Base-by-base conservation (phyloP, 2,797 vertebrate species). In the Cyclura pinguis region DNA sequence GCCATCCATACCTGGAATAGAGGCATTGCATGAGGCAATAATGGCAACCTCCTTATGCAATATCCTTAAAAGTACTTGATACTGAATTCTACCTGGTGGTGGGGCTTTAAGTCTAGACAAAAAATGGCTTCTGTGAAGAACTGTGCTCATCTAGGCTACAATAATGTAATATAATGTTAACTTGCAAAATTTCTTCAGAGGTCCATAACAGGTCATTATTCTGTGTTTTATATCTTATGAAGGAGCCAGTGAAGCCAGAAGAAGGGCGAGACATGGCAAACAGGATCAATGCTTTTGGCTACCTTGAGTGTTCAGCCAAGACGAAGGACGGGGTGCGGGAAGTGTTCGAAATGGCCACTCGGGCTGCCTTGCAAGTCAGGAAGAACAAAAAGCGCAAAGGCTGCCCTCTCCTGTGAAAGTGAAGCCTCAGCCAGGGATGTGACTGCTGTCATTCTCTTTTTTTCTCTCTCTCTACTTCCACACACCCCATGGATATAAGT, bases 211-310 rank as follows among this genome's bases (percentile, higher is more conserved):
- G 16, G 12, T 59, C 24, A 69, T 69, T 72, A 16, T 62, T 77
- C 7, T 4, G 4, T 42, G 57, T 29, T n/a, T 86, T 73, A 0
- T 22, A 81, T 80, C 12, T 85, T 76, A 82, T 13, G 0, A 92
- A 99, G 99, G 99, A 99, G 95, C 99, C 99, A 0, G 98, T 99
- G 69, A 98, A 98, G 90, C 97, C 98, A 0, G 99, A 99, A 93
- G 99, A 99, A 92, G 99, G 98, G 83, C 97, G 99, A 95, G 99
- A 99, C 95, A 99, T 99, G 99, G 98, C 98, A 27, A 99, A 99
- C 95, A 97, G 99, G 92, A 99, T 99, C 97, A 98, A 97, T 6
- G 99, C 99, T 91, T 99, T 99, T 16, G 99, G 99, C 92, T 99
- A 99, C 97, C 97, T 99, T 0, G 99, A 99, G 96, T 99, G 99